Conservation (phyloP, 2,888 invertebrate genomes). For the Anticlea derivata region DNA sequence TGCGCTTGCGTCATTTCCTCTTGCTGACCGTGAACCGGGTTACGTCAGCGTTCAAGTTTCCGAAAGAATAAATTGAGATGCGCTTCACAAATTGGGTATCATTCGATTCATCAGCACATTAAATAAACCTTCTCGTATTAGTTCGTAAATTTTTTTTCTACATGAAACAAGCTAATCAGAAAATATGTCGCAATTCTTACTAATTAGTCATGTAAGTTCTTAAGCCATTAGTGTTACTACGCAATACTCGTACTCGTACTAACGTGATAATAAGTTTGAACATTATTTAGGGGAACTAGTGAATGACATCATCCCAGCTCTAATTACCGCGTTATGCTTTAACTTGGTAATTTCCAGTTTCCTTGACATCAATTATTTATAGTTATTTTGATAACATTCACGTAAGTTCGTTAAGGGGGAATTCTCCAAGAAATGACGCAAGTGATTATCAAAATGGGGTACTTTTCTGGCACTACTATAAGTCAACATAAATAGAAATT, state of each 20-base stretch:
- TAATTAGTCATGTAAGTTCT: slow-evolving; percentile 27
- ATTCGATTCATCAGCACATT: slow-evolving; percentile 10
- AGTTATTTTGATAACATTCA: slow-evolving; percentile 6
- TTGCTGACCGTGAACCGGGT: slow-evolving; percentile 78
- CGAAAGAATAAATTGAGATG: slow-evolving; percentile 28
- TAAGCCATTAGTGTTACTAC: slow-evolving; percentile 29
- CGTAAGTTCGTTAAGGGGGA: background rate
- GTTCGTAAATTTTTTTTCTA: slow-evolving; percentile 16
- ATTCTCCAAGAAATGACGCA: background rate
- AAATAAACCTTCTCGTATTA: slow-evolving; percentile 4
- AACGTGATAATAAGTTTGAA: slow-evolving; percentile 38
- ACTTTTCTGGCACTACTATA: no score
- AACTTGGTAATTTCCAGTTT: slow-evolving; percentile 27
- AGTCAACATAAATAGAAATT: background rate
- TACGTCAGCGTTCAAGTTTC: slow-evolving; percentile 69
- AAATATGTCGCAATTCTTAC: slow-evolving; percentile 13
- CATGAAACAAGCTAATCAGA: slow-evolving; percentile 3
- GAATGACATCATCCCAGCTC: slow-evolving; percentile 47
- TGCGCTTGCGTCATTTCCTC: slow-evolving; percentile 80
- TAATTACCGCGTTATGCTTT: slow-evolving; percentile 42
- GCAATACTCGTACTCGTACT: slow-evolving; percentile 29
- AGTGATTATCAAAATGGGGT: no score
- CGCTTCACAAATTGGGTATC: slow-evolving; percentile 9
- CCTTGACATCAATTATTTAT: slow-evolving; percentile 23
- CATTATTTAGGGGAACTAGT: slow-evolving; percentile 48